phyloP scores from a whole-genome alignment of 2,888 invertebrate species.

The Baccha elongata region DNA sequence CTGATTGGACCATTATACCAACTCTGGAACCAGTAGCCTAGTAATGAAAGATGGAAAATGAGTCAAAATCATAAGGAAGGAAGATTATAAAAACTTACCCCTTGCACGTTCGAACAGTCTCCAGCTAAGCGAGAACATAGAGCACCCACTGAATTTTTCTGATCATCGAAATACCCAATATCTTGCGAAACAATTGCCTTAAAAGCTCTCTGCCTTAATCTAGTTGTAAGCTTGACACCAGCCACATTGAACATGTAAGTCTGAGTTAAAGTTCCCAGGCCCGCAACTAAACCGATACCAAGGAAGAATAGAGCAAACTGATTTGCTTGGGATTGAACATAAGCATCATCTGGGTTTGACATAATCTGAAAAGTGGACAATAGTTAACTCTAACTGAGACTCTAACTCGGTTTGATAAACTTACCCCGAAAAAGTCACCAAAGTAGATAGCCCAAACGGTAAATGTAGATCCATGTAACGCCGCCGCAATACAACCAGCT shows the following conservation, averaged over 20 bases:
- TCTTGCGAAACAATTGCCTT: slow-evolving; percentile 88
- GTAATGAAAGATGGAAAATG: no score
- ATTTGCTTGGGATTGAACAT: slow-evolving; percentile 84
- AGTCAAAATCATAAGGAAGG: no score
- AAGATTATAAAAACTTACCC: slow-evolving; percentile 82
- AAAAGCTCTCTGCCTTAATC: slow-evolving; percentile 84
- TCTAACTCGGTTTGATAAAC: slow-evolving; percentile 76
- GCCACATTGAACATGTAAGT: slow-evolving; percentile 89
- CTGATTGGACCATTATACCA: slow-evolving; percentile 87
- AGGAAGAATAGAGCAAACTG: slow-evolving; percentile 86
- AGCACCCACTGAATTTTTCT: slow-evolving; percentile 87
- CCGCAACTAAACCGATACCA: slow-evolving; percentile 86
- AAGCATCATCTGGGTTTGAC: slow-evolving; percentile 84
- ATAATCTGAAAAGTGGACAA: slow-evolving; percentile 84
- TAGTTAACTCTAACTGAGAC: neutral
- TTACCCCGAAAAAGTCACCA: slow-evolving; percentile 89
- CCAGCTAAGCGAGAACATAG: slow-evolving; percentile 87
- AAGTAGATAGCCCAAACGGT: slow-evolving; percentile 91
- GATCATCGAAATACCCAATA: slow-evolving; percentile 89
- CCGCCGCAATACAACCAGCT: slow-evolving; percentile 86
- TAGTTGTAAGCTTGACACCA: slow-evolving; percentile 89
- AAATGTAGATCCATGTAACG: slow-evolving; percentile 87
- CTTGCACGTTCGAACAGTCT: slow-evolving; percentile 89
- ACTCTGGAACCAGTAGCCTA: slow-evolving; percentile 89
- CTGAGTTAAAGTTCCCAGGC: slow-evolving; percentile 87